phyloP scores from a whole-genome alignment of 2,113 vertebrate species.

The Phalacrocorax pelagicus region DNA sequence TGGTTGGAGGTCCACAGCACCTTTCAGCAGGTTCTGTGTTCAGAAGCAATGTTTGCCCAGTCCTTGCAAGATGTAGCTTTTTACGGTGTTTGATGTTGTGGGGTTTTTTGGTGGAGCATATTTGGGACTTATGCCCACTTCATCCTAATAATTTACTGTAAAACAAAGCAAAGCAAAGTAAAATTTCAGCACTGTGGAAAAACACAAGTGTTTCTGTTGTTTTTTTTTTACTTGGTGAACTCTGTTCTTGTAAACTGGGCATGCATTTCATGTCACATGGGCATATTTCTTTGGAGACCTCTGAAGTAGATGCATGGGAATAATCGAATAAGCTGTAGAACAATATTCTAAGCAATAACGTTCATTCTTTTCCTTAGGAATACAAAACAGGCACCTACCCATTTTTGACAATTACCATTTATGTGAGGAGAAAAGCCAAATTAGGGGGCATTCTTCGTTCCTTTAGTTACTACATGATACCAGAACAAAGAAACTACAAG shows the following conservation, averaged over 20 bases:
- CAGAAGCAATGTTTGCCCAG: not conserved
- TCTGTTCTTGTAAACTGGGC: not conserved
- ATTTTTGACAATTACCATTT: not conserved
- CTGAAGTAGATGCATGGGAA: not conserved
- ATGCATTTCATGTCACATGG: not conserved
- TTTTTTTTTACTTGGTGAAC: not conserved
- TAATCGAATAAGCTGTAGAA: not conserved
- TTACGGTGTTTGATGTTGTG: not conserved
- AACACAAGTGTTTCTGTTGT: not conserved
- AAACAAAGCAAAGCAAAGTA: not conserved
- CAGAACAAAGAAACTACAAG: not conserved
- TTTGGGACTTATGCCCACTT: not conserved
- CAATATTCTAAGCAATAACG: not conserved
- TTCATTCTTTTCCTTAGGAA: not conserved
- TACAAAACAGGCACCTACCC: not conserved
- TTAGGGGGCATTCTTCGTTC: not conserved
- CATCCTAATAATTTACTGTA: not conserved
- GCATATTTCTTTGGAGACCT: not conserved
- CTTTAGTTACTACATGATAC: not conserved
- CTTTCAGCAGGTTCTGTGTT: not conserved
- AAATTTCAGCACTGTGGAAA: not conserved
- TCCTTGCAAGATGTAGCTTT: not conserved
- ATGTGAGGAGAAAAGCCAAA: not conserved
- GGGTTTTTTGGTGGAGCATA: accelerated
- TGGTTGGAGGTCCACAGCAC: not conserved